Percentiles rank a stretch among this genome's conserved stretches.
Conservation (phyloP, 2,888 invertebrate genomes). For the Neocrepidodera transversa region DNA sequence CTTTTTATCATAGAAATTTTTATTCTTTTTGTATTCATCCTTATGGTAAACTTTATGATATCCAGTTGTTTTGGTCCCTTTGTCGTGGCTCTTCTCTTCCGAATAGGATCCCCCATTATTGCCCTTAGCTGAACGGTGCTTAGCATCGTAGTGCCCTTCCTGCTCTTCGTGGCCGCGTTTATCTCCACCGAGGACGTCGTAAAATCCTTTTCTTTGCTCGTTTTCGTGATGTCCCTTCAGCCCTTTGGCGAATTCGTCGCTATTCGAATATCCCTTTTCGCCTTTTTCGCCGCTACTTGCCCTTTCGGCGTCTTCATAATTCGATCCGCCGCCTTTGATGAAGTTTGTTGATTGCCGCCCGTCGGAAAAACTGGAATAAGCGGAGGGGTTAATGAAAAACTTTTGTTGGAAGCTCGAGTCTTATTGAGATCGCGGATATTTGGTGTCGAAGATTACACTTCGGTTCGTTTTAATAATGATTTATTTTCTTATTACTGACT, state of each 20-base stretch:
- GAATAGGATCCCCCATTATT: constrained; percentile 67
- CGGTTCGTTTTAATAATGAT: too few species aligned
- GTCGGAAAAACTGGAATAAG: constrained; percentile 4
- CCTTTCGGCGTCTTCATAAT: constrained; percentile 62
- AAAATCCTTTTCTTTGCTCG: constrained; percentile 64
- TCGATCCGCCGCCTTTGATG: constrained; percentile 58
- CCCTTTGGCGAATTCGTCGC: constrained; percentile 65
- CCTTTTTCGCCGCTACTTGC: constrained; percentile 66
- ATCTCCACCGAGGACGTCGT: constrained; percentile 64
- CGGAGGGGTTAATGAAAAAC: constrained; percentile 5
- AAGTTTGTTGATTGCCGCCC: constrained; percentile 33
- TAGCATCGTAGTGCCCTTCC: constrained; percentile 65
- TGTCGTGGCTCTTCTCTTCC: constrained; percentile 67
- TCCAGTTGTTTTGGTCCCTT: constrained; percentile 74
- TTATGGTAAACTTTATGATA: constrained; percentile 76
- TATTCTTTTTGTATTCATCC: constrained; percentile 80
- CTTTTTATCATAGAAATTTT: constrained; percentile 77
- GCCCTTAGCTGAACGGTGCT: constrained; percentile 63
- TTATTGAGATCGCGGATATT: constrained; percentile 10
- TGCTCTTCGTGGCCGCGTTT: constrained; percentile 65
- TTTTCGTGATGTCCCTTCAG: constrained; percentile 65
- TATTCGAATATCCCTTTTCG: constrained; percentile 63
- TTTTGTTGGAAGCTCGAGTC: constrained; percentile 5
- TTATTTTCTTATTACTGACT: too few species aligned
- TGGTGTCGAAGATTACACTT: neutral